phyloP scores from a whole-genome alignment of 2,113 vertebrate species.

The Lethenteron camtschaticum region DNA sequence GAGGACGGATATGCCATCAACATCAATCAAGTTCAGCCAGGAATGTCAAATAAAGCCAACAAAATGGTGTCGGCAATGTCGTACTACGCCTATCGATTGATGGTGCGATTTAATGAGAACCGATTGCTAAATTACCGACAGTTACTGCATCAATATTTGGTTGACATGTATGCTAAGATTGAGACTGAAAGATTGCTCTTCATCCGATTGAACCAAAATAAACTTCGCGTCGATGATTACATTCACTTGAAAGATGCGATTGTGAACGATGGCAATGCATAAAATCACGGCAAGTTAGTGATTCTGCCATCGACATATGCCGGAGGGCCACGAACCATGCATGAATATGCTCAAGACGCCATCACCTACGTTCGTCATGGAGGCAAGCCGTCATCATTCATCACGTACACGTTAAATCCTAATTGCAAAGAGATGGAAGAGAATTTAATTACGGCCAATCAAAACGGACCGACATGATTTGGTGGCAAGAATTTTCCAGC shows the following conservation, averaged over 20 bases:
- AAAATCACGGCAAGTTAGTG: neutral
- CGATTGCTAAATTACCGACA: neutral
- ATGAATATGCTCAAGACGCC: neutral
- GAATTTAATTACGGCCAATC: neutral
- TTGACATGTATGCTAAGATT: neutral
- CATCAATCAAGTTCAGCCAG: neutral
- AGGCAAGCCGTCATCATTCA: neutral
- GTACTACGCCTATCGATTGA: neutral
- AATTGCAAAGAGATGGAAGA: neutral
- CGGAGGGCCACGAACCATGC: neutral
- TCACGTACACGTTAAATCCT: neutral
- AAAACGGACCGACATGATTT: neutral
- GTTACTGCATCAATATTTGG: neutral
- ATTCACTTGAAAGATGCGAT: neutral
- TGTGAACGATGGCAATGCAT: neutral
- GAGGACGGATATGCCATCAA: neutral
- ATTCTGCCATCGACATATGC: neutral
- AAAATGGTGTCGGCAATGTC: neutral
- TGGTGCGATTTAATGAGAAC: neutral
- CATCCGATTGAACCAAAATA: constrained; percentile 1
- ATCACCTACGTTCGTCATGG: neutral
- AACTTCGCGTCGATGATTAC: neutral
- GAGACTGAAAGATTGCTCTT: neutral
- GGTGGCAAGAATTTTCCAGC: neutral
- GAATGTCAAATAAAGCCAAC: neutral